A percentile compares a stretch with the other conserved stretches of the same genome.
These are phyloP conservation scores for Macrotus californicus DNA, from an alignment of 2,113 vertebrate genomes.

Conservation along the genomic window DNA sequence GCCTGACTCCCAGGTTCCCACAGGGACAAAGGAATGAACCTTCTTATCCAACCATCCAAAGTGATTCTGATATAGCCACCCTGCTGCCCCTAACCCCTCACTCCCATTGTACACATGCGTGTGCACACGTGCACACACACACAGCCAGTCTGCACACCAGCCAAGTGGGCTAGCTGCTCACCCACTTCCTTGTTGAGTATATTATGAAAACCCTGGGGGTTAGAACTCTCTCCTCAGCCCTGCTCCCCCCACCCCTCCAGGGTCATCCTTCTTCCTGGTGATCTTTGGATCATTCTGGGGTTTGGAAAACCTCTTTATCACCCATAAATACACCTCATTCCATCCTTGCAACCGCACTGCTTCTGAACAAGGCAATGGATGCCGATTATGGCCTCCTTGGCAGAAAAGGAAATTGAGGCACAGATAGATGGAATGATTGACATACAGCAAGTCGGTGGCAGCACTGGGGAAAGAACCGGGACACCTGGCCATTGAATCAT, in stretches of 20 bases:
- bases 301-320: neutral
- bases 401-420: neutral
- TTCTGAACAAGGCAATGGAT: neutral
- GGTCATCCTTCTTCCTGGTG: neutral
- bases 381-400: neutral
- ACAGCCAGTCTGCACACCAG: neutral
- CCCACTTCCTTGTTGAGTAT: neutral
- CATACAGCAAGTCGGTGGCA: neutral
- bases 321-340: neutral
- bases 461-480: no score
- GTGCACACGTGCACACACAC: neutral
- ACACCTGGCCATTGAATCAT: neutral
- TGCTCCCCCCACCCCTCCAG: neutral
- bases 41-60: neutral
- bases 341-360: neutral
- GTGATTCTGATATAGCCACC: neutral
- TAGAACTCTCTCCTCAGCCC: neutral
- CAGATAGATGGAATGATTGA: neutral
- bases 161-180: fast-evolving
- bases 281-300: neutral
- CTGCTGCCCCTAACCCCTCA: neutral
- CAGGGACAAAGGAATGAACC: neutral
- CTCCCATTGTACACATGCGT: neutral
- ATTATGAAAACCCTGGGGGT: neutral
- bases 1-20: neutral